These are phyloP conservation scores for Caenorhabditis sp. DNA, from an alignment of 2,888 invertebrate genomes.

Conservation along the genomic window DNA sequence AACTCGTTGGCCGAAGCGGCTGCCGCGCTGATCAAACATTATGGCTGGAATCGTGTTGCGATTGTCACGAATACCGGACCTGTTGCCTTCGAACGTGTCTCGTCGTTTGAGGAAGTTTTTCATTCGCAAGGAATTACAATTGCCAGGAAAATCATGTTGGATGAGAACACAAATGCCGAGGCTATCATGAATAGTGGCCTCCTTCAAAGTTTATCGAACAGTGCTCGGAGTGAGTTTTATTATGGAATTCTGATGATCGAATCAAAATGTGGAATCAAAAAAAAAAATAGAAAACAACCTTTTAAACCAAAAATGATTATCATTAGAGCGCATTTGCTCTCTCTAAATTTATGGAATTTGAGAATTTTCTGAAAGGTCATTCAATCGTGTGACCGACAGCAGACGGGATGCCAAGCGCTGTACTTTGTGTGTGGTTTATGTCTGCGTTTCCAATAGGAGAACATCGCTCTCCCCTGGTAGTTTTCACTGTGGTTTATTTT, in stretches of 20 bases:
- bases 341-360: too few species aligned
- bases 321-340: too few species aligned
- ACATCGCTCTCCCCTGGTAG: too few species aligned
- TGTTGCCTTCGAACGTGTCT: slow-evolving; percentile 48
- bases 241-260: not conserved
- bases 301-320: too few species aligned
- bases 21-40: slow-evolving; percentile 64
- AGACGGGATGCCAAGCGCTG: too few species aligned
- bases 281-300: too few species aligned
- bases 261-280: not conserved
- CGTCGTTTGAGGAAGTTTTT: slow-evolving; percentile 54
- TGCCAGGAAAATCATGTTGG: slow-evolving; percentile 56
- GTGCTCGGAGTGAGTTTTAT: slow-evolving; percentile 52
- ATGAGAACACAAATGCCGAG: slow-evolving; percentile 60
- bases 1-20: slow-evolving; percentile 67
- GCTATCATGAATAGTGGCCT: slow-evolving; percentile 60
- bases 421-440: too few species aligned
- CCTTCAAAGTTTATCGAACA: slow-evolving; percentile 60
- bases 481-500: too few species aligned
- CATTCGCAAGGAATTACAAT: slow-evolving; percentile 43
- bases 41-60: slow-evolving; percentile 60
- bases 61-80: slow-evolving; percentile 55
- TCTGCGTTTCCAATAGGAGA: too few species aligned
- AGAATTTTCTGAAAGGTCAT: too few species aligned
- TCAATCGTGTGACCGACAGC: too few species aligned